Percentiles rank a stretch among this genome's conserved stretches.
Evolutionary conservation across 64 coral and sea anemone genomes (phyloP).

Genomic region (Actinia equina): DNA sequence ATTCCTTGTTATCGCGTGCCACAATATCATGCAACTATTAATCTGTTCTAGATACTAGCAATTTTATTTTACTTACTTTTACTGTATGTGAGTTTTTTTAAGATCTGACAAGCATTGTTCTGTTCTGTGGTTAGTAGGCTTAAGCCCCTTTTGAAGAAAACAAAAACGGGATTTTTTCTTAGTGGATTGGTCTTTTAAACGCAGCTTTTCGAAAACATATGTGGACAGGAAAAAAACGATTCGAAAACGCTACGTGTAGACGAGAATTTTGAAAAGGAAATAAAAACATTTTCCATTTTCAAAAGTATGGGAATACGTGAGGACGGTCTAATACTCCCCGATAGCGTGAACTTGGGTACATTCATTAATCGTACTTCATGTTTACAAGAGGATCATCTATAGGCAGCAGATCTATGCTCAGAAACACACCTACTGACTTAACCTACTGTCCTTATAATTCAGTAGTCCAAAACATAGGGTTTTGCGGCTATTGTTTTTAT

Average conservation of each 20-base stretch:
- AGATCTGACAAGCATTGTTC: too few species aligned
- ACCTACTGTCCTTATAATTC: not conserved
- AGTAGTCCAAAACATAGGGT: not conserved
- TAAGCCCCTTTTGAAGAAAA: too few species aligned
- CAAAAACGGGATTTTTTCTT: too few species aligned
- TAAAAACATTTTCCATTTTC: not conserved
- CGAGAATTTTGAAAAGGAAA: not conserved
- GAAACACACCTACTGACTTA: too few species aligned
- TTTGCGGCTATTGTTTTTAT: not conserved
- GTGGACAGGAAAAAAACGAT: not conserved
- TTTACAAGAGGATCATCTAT: not conserved
- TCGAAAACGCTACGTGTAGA: not conserved
- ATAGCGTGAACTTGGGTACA: not conserved
- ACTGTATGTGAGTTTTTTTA: too few species aligned
- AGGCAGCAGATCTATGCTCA: not conserved
- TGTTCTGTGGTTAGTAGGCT: not conserved
- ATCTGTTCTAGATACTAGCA: too few species aligned
- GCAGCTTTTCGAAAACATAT: too few species aligned
- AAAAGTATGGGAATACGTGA: too few species aligned
- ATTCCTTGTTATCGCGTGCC: too few species aligned
- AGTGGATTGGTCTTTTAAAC: too few species aligned
- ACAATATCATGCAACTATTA: too few species aligned
- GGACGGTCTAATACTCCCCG: not conserved
- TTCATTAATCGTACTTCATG: not conserved
- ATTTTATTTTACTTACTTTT: too few species aligned